A percentile compares a stretch with the other conserved stretches of the same genome.
Evolutionary conservation across 2,888 invertebrate species (phyloP).

Genomic region (Capitulum mitella): DNA sequence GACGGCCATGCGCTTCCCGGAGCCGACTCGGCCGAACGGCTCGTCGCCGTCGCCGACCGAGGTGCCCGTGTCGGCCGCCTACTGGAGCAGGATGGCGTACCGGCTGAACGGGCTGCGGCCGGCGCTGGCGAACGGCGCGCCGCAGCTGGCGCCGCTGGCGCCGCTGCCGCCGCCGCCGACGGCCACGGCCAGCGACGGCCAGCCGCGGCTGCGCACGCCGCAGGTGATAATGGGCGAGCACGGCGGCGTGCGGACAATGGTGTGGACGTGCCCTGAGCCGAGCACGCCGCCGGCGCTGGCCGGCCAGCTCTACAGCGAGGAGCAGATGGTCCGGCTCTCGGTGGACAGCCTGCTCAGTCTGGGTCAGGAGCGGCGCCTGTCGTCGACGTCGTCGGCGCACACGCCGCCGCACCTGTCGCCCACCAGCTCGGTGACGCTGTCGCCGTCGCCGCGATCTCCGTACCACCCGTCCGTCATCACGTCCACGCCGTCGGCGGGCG

Average conservation of each 20-base stretch:
- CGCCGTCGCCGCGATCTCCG: conserved; percentile 32
- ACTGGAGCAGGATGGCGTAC: conserved; percentile 20
- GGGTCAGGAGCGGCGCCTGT: conserved; percentile 40
- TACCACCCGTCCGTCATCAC: conserved; percentile 28
- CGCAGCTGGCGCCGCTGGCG: neutral
- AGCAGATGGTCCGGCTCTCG: conserved; percentile 33
- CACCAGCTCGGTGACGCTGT: conserved; percentile 32
- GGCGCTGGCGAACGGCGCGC: neutral
- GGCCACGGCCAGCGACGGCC: neutral
- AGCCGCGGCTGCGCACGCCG: conserved; percentile 52
- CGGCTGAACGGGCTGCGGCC: conserved; percentile 19
- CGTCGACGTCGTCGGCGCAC: conserved; percentile 28
- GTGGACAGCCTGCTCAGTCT: conserved; percentile 43
- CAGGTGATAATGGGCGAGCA: conserved; percentile 90
- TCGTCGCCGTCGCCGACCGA: neutral
- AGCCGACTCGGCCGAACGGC: neutral
- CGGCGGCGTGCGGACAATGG: conserved; percentile 70
- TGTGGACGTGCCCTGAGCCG: conserved; percentile 50
- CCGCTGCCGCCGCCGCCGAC: conserved; percentile 21
- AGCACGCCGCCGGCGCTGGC: conserved; percentile 25
- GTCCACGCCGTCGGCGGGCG: conserved; percentile 33
- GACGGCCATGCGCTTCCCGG: neutral
- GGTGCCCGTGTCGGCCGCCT: conserved; percentile 8
- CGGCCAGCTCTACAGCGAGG: conserved; percentile 21
- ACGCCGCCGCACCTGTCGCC: conserved; percentile 35